phyloP scores from a whole-genome alignment of 2,113 vertebrate species.

The Cyprinus carpio region DNA sequence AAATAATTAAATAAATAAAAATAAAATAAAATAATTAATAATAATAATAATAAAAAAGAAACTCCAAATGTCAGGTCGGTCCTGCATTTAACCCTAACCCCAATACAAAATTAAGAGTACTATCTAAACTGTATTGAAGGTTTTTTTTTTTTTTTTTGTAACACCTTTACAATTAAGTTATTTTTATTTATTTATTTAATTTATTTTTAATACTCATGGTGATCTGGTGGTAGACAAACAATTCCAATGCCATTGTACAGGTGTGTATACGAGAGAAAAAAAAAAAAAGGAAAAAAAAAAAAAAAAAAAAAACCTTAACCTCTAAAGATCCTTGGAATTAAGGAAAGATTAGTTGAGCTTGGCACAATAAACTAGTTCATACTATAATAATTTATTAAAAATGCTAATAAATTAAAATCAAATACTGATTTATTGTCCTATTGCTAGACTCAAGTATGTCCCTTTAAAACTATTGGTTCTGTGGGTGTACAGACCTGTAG shows the following conservation, averaged over 20 bases:
- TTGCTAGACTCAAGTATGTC: neutral
- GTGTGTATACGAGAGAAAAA: neutral
- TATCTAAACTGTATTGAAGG: too few relatives aligned
- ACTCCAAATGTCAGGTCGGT: neutral
- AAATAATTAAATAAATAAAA: too few relatives aligned
- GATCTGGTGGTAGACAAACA: neutral
- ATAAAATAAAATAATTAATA: too few relatives aligned
- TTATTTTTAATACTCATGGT: neutral
- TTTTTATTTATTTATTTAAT: too few relatives aligned
- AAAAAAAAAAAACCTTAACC: neutral
- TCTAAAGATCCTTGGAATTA: neutral
- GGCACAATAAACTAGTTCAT: conserved; percentile 4
- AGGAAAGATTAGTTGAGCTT: neutral
- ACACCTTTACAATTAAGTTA: too few relatives aligned
- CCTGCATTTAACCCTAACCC: too few relatives aligned
- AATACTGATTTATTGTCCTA: neutral
- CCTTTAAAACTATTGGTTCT: neutral
- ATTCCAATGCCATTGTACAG: neutral
- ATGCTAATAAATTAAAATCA: neutral
- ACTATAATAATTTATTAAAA: neutral
- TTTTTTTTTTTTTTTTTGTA: too few relatives aligned
- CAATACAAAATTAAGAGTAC: too few relatives aligned
- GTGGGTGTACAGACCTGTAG: neutral
- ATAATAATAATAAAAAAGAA: too few relatives aligned
- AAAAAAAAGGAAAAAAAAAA: neutral